Percentiles rank a stretch among this genome's conserved stretches.
Conservation (phyloP, 2,888 invertebrate species). For the Nezara viridula region DNA sequence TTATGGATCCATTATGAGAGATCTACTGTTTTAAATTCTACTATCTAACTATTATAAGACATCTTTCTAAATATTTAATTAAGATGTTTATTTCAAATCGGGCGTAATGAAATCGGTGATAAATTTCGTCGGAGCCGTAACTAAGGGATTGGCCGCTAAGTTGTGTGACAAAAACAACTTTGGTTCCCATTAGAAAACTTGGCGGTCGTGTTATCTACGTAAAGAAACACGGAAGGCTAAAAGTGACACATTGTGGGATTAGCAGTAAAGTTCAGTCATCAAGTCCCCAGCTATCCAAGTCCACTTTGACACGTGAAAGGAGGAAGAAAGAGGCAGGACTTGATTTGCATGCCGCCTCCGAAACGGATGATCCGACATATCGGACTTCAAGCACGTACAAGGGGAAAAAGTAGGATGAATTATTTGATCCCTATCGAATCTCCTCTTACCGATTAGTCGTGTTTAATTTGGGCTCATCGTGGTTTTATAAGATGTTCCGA, state of each 20-base stretch:
- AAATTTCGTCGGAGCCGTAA: too few relatives aligned
- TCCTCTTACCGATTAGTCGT: not conserved
- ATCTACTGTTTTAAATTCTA: too few relatives aligned
- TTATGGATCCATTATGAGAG: too few relatives aligned
- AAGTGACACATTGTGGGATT: slow-evolving; percentile 21
- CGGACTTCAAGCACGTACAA: slow-evolving; percentile 7
- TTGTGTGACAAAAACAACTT: slow-evolving; percentile 13
- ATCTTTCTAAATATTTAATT: too few relatives aligned
- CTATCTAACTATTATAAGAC: too few relatives aligned
- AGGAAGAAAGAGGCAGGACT: not conserved
- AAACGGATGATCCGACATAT: slow-evolving; percentile 25
- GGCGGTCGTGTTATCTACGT: not conserved
- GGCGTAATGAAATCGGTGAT: too few relatives aligned
- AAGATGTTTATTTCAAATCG: too few relatives aligned
- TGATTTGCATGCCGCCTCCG: slow-evolving; percentile 28
- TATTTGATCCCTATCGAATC: not conserved
- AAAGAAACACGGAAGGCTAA: not conserved
- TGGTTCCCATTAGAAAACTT: not conserved
- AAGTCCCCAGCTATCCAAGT: not conserved
- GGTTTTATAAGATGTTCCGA: not conserved
- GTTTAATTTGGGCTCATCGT: not conserved
- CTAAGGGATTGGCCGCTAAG: not conserved
- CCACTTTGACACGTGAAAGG: not conserved
- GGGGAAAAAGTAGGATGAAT: not conserved
- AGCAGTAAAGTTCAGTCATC: too few relatives aligned